These are phyloP conservation scores for Cloeon dipterum DNA, from an alignment of 2,888 invertebrate species.

Conservation along the genomic window DNA sequence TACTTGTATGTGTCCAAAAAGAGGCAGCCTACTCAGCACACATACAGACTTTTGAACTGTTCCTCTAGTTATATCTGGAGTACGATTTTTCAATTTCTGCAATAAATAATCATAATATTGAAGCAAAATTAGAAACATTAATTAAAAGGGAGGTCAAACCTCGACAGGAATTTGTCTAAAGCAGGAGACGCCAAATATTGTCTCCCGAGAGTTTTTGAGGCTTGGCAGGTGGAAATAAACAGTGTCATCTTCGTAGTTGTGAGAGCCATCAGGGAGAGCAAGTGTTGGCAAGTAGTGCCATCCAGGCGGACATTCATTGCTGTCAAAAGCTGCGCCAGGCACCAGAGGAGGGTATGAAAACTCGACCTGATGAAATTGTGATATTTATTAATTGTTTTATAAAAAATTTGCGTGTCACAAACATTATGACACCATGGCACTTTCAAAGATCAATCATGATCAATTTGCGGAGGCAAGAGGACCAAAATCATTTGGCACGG, in stretches of 20 bases:
- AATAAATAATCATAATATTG: slow-evolving; percentile 11
- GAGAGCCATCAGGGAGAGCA: slow-evolving; percentile 93
- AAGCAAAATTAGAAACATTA: too few species aligned
- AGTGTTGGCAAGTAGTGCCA: slow-evolving; percentile 95
- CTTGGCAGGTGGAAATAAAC: slow-evolving; percentile 92
- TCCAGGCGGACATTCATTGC: slow-evolving; percentile 64
- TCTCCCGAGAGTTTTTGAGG: slow-evolving; percentile 53
- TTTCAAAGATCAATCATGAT: too few species aligned
- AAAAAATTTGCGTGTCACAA: too few species aligned
- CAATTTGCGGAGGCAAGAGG: too few species aligned
- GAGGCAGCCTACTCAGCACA: slow-evolving; percentile 69
- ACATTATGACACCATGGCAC: too few species aligned
- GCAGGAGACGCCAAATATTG: slow-evolving; percentile 91
- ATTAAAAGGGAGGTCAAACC: slow-evolving; percentile 24
- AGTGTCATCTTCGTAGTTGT: slow-evolving; percentile 86
- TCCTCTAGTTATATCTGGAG: slow-evolving; percentile 87
- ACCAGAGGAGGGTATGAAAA: slow-evolving; percentile 82
- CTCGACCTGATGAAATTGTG: slow-evolving; percentile 64
- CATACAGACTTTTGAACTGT: slow-evolving; percentile 97
- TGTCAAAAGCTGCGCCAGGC: slow-evolving; percentile 29
- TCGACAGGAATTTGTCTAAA: slow-evolving; percentile 92
- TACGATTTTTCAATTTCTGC: slow-evolving; percentile 73
- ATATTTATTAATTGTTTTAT: too few species aligned
- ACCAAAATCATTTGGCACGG: too few species aligned
- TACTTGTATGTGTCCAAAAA: slow-evolving; percentile 85